Base-by-base conservation (phyloP, 23 tunicate genomes). In the Diplosoma virens region DNA sequence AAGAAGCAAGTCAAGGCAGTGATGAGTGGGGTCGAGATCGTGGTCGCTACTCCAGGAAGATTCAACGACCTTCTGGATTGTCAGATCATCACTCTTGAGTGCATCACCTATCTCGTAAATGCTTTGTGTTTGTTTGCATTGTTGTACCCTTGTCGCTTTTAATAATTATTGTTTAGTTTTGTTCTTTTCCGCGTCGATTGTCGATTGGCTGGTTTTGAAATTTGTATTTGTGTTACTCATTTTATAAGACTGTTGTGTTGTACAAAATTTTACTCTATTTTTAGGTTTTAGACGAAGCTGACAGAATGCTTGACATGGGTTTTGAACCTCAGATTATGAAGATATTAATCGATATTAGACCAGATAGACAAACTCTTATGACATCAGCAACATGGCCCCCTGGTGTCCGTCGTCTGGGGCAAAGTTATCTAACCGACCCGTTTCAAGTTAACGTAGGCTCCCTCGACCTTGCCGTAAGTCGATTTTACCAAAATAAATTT, bases 381-480 rank as follows among this genome's bases (percentile, higher is more conserved):
- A 95, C 99, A 33, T 95, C 99, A 30, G 99, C 99, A 14, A 95
- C 99, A 0, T 95, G 99, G 99, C 99, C 96, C 0, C 6, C 90
- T 6, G 92, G 92, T 24, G 97, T 92, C 2, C 67, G 88, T 21
- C 56, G 88, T 11, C 74, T 92, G 41, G 97, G 83, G 9, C 65
- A 34, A 25, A 79, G 83, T 34, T 85, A 92, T 59, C 32, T 92
- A 27, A 92, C 80, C 0, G 87, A 92, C 47, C 97, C 97, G 0
- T 79, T 92, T 37, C 97, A 82, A 58, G 91, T 92, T 33, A 75
- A 50, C 23, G 92, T 92, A 1, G 97, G 97, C 11, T 92, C 97
- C 2, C 81, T 92, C 65, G 97, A 92, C 60, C 79, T 92, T 0
- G 88, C 97, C 11, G 92, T 86, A 71, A 86, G 83, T 26, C 4